Evolutionary conservation across 2,113 vertebrate species (phyloP), one percentile per base, ranked within the genome.

Genomic region (Nettapus auritus): DNA sequence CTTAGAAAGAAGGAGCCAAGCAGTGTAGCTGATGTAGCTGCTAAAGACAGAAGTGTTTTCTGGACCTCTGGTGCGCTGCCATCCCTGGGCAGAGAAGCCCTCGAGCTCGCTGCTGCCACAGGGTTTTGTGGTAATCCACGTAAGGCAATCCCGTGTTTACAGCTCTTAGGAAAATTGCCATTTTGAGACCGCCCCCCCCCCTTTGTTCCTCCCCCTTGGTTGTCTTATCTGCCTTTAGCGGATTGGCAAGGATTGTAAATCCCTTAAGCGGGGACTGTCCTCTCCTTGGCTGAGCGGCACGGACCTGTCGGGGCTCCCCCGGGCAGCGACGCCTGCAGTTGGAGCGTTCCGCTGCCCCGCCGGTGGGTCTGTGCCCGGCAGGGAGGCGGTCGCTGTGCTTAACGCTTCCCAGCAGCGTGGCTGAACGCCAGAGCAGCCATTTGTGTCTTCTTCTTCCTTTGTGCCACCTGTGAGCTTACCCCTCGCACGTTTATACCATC

Each of bases 141-240:
- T 60, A 62, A 95, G 93, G 93, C 94, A 96, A 96, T 94, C 90
- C 92, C 75, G 52, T 90, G 50, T 92, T 96, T 93, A 89, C 48
- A 82, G 78, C 79, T 90, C 82, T 89, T 90, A 94, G 0, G 13
- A 90, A 87, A 91, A 92, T 87, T 88, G 87, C 81, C n/a, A 12
- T 91, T 95, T 94, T 80, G 82, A 92, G 87, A 67, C 64, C 50
- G 25, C 44, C 53, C 7, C 13, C 33, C 4, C 13, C 29, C 4
- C 34, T 94, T n/a, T n/a, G n/a, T n/a, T n/a, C n/a, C n/a, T n/a
- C n/a, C n/a, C n/a, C n/a, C n/a, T n/a, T n/a, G n/a, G n/a, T n/a
- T n/a, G 16, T 94, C 40, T 93, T 86, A 53, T 82, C 73, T 79
- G 92, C 77, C 64, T 84, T 81, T 1, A 79, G 60, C 81, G 88